phyloP scores from a whole-genome alignment of 2,113 vertebrate species.

The Eleginops maclovinus region DNA sequence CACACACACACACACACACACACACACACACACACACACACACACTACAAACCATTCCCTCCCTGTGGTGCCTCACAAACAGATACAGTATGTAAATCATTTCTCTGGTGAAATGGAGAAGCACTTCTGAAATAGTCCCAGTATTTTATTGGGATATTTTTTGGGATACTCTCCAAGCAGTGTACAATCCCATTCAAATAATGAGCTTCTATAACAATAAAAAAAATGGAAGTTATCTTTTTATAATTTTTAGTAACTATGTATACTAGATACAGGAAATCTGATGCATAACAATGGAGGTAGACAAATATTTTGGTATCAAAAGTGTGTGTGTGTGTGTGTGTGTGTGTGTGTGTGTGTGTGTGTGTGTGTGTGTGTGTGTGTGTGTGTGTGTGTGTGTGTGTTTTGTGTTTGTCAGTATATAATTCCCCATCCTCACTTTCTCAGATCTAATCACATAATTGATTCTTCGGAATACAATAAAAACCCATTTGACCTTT shows the following conservation, averaged over 20 bases:
- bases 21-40: no score
- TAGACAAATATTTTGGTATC: not conserved
- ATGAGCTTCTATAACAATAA: no score
- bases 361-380: no score
- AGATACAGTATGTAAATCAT: conserved; percentile 53
- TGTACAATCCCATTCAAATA: not conserved
- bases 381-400: conserved; percentile 1
- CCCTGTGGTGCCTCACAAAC: conserved; percentile 52
- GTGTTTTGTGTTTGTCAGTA: not conserved
- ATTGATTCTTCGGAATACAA: conserved; percentile 49
- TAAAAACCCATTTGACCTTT: conserved; percentile 44
- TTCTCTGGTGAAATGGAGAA: conserved; percentile 33
- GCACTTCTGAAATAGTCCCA: conserved; percentile 21
- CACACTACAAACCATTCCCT: conserved; percentile 6
- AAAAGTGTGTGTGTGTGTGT: no score
- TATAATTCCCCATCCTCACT: conserved; percentile 18
- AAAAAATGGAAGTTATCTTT: no score
- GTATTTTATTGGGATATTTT: conserved; percentile 2
- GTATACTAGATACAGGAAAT: not conserved
- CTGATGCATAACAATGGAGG: no score
- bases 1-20: conserved; percentile 27
- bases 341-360: no score
- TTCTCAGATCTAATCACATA: conserved; percentile 42
- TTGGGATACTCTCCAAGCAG: not conserved
- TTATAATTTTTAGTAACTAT: not conserved